phyloP scores from a whole-genome alignment of 2,113 vertebrate genomes.

The Gambusia holbrooki region DNA sequence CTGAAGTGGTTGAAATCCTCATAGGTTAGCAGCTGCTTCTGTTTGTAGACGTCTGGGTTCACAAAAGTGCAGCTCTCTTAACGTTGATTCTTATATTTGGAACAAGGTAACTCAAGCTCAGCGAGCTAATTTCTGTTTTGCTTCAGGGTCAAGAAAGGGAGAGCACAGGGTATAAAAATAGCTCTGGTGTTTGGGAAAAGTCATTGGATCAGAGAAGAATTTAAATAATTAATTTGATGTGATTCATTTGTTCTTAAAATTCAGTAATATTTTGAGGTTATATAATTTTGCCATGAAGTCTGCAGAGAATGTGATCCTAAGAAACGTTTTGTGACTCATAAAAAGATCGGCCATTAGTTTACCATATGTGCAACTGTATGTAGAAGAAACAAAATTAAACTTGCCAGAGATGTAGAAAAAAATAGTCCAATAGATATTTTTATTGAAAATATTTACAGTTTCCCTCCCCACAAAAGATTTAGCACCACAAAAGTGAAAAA shows the following conservation, averaged over 20 bases:
- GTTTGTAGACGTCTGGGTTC: constrained; percentile 51
- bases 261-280: not conserved
- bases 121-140: constrained; percentile 48
- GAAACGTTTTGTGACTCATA: not conserved
- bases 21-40: constrained; percentile 78
- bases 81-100: constrained; percentile 76
- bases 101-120: constrained; percentile 76
- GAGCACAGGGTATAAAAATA: constrained; percentile 71
- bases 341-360: not conserved
- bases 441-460: constrained; percentile 84
- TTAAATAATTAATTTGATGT: constrained; percentile 41
- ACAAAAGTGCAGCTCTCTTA: constrained; percentile 44
- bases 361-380: not conserved
- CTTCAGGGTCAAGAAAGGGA: not conserved
- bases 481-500: constrained; percentile 71
- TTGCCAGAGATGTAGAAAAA: constrained; percentile 57
- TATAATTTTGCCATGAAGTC: not conserved
- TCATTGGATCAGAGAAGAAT: constrained; percentile 54
- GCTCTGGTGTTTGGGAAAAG: constrained; percentile 57
- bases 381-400: constrained; percentile 50
- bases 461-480: constrained; percentile 38
- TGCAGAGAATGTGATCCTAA: not conserved
- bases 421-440: constrained; percentile 69
- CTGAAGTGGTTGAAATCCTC: constrained; percentile 43
- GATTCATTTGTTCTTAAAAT: constrained; percentile 17